These are phyloP conservation scores for Melipona beecheii DNA, from an alignment of 2,888 invertebrate species.

Conservation along the genomic window DNA sequence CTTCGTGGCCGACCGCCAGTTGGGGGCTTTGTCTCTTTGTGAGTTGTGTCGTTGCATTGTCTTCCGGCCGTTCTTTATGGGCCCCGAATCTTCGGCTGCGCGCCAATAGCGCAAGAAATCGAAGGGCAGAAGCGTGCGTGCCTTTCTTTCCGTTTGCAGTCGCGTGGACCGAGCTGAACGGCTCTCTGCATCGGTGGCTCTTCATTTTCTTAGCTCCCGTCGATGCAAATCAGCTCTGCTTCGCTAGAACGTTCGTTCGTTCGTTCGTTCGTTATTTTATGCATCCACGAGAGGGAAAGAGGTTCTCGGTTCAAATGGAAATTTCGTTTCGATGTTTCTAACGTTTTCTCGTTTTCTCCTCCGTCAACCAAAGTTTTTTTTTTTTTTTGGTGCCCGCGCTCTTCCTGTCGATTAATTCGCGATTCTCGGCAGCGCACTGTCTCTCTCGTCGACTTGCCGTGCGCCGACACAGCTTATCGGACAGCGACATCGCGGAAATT, in stretches of 20 bases:
- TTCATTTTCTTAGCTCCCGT: slow-evolving; percentile 1
- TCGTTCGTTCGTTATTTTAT: neutral
- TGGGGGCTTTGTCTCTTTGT: slow-evolving; percentile 77
- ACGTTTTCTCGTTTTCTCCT: neutral
- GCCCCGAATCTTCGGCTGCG: slow-evolving; percentile 64
- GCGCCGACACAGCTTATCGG: slow-evolving; percentile 50
- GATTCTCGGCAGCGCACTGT: neutral
- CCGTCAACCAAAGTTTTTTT: neutral
- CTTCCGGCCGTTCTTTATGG: slow-evolving; percentile 75
- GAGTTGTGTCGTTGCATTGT: slow-evolving; percentile 78
- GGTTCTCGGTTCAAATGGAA: neutral
- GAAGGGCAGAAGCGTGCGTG: slow-evolving; percentile 52
- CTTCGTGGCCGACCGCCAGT: slow-evolving; percentile 74
- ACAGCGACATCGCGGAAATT: slow-evolving; percentile 66
- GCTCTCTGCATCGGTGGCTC: neutral
- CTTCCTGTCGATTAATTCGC: slow-evolving; percentile 37
- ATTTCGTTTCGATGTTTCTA: neutral
- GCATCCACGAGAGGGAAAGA: neutral
- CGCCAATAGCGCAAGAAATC: slow-evolving; percentile 71
- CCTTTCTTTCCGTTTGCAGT: slow-evolving; percentile 25
- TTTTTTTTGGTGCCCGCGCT: neutral
- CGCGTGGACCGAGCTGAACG: neutral
- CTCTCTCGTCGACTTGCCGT: too few species aligned
- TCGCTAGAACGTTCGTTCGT: neutral
- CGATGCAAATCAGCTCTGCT: neutral